Evolutionary conservation across 2,113 vertebrate genomes (phyloP).

Genomic region (Nothocercus nigrocapillus): DNA sequence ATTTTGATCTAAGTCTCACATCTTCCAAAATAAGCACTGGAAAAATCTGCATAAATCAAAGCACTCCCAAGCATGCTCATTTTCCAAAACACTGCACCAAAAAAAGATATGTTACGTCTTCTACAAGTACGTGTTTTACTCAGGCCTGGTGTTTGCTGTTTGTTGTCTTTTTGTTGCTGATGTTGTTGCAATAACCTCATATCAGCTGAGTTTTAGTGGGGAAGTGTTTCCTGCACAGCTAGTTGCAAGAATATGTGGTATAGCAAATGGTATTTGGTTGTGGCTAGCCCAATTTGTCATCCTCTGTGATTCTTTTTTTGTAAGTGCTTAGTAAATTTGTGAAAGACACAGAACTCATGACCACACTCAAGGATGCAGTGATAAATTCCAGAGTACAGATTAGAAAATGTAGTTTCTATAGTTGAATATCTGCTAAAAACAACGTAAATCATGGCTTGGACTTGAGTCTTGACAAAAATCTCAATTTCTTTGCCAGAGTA

Average conservation of each 20-base stretch:
- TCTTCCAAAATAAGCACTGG: conserved; percentile 44
- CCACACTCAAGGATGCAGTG: accelerated
- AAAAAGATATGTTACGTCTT: conserved; percentile 39
- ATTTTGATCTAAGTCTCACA: conserved; percentile 79
- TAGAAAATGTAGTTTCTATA: background rate
- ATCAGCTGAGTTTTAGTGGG: background rate
- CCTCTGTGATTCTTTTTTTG: background rate
- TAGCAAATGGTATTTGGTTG: background rate
- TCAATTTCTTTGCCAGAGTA: background rate
- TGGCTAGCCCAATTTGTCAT: background rate
- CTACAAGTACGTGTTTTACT: background rate
- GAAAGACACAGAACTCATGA: background rate
- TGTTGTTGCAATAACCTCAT: background rate
- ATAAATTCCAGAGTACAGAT: background rate
- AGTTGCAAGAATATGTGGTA: background rate
- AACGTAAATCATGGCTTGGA: background rate
- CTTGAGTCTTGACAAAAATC: background rate
- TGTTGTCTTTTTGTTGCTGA: background rate
- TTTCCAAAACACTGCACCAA: background rate
- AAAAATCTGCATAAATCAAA: conserved; percentile 44
- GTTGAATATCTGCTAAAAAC: background rate
- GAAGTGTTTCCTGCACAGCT: background rate
- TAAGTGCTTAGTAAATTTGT: background rate
- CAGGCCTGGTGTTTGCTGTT: background rate
- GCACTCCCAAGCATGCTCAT: background rate